phyloP scores from a whole-genome alignment of 2,888 invertebrate genomes.

The Dryobotodes eremita region DNA sequence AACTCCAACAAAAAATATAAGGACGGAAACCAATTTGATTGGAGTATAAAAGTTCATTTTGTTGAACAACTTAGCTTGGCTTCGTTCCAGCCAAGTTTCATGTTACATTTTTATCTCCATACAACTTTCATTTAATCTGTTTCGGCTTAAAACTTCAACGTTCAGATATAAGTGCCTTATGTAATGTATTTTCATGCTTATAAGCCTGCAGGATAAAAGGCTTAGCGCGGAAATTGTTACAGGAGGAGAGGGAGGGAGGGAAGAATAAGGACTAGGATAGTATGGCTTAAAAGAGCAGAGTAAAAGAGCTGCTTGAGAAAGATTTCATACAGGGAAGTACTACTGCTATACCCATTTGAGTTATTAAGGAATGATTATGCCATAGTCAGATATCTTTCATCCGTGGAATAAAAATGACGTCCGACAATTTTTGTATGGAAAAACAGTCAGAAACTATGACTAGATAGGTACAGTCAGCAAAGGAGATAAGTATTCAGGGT shows the following conservation, averaged over 20 bases:
- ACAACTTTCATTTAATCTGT: slow-evolving; percentile 67
- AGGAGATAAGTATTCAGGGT: no score
- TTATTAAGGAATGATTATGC: not conserved
- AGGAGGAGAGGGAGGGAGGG: not conserved
- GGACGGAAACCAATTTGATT: slow-evolving; percentile 60
- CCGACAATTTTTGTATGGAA: not conserved
- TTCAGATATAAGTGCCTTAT: slow-evolving; percentile 47
- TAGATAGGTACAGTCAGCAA: no score
- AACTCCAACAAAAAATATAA: slow-evolving; percentile 38
- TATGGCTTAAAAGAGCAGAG: no score
- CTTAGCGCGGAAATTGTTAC: not conserved
- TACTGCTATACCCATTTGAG: not conserved
- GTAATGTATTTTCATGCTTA: slow-evolving; percentile 41
- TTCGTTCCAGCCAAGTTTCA: slow-evolving; percentile 63
- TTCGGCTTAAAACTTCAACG: slow-evolving; percentile 64
- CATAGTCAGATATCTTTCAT: not conserved
- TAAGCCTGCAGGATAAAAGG: slow-evolving; percentile 12
- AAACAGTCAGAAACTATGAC: not conserved
- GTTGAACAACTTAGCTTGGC: slow-evolving; percentile 66
- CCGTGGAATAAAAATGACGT: not conserved
- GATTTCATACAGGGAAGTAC: not conserved
- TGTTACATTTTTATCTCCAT: slow-evolving; percentile 67
- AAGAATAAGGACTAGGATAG: not conserved
- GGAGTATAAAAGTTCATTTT: slow-evolving; percentile 59
- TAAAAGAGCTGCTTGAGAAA: not conserved